Evolutionary conservation across 2,797 vertebrate genomes (phyloP).

Genomic region (Danionella dracula): DNA sequence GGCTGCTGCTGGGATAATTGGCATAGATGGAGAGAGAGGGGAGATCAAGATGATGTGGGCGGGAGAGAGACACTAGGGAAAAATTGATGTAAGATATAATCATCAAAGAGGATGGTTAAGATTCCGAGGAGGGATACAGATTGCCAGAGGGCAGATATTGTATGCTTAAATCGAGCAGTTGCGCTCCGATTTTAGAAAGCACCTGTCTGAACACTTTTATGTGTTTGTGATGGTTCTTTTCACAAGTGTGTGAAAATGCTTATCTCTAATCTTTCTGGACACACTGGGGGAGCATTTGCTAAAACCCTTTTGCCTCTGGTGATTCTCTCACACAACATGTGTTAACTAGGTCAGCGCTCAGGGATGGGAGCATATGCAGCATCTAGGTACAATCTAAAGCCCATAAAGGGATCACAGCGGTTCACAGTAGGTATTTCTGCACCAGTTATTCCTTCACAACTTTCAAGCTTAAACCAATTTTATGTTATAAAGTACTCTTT

Average conservation of each 20-base stretch:
- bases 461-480: too few relatives aligned
- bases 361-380: neutral
- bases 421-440: neutral
- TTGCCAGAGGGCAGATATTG: neutral
- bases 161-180: neutral
- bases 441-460: too few relatives aligned
- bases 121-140: constrained; percentile 2
- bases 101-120: neutral
- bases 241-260: neutral
- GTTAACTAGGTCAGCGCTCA: constrained; percentile 10
- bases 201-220: neutral
- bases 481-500: too few relatives aligned
- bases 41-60: neutral
- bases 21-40: constrained; percentile 18
- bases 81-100: constrained; percentile 11
- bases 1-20: constrained; percentile 59
- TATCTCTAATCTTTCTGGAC: neutral
- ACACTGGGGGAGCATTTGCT: neutral
- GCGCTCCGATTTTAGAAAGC: neutral
- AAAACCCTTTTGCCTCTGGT: neutral
- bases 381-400: neutral
- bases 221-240: neutral
- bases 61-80: neutral
- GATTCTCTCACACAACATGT: neutral
- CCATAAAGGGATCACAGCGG: neutral